A percentile compares a stretch with the other conserved stretches of the same genome.
phyloP scores from a whole-genome alignment of 2,888 invertebrate genomes.

The Gandaritis pyraliata region DNA sequence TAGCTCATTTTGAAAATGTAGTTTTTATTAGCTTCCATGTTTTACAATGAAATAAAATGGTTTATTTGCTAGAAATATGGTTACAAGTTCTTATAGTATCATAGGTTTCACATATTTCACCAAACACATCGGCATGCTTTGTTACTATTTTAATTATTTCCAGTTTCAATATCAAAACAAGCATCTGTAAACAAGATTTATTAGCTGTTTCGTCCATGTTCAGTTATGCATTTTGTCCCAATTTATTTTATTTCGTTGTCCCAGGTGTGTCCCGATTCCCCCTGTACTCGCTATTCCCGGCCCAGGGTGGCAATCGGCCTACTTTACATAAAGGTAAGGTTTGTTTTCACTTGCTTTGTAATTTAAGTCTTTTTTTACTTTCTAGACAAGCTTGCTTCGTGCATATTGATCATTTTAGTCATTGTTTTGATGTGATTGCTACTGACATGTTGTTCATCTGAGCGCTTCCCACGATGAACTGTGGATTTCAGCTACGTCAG shows the following conservation, averaged over 20 bases:
- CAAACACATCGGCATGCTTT: no score
- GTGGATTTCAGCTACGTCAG: no score
- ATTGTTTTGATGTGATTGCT: neutral
- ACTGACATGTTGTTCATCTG: neutral
- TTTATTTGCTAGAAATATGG: no score
- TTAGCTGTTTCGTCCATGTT: slow-evolving; percentile 28
- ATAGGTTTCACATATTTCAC: no score
- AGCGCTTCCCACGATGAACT: neutral
- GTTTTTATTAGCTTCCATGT: neutral
- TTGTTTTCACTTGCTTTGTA: slow-evolving; percentile 19
- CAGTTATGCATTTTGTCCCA: slow-evolving; percentile 35
- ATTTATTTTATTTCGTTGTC: slow-evolving; percentile 44
- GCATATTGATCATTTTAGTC: neutral
- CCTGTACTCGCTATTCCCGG: slow-evolving; percentile 87
- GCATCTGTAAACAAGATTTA: slow-evolving; percentile 21
- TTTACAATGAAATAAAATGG: no score
- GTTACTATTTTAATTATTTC: slow-evolving; percentile 7
- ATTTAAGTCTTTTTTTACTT: neutral
- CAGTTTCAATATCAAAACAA: neutral
- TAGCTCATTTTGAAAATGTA: neutral
- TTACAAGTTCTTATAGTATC: no score
- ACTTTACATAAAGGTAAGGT: slow-evolving; percentile 83
- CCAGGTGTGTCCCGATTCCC: slow-evolving; percentile 88
- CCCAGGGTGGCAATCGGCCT: slow-evolving; percentile 70
- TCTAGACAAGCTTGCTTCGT: neutral